A percentile compares a stretch with the other conserved stretches of the same genome.
phyloP scores from a whole-genome alignment of 2,113 vertebrate genomes.

The Myotis yumanensis region DNA sequence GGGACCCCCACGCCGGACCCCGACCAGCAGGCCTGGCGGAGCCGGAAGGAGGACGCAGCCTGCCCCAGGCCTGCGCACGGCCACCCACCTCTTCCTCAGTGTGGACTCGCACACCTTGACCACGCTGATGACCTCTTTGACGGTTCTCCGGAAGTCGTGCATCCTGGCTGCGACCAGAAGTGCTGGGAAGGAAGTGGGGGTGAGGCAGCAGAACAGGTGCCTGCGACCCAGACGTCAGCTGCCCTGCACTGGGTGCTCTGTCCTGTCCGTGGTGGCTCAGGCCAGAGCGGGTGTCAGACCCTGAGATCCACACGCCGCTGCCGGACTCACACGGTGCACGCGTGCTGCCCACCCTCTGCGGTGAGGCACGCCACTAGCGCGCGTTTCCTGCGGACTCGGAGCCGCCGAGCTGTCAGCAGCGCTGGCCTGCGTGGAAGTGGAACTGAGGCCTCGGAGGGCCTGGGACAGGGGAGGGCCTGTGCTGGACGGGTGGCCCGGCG shows the following conservation, averaged over 20 bases:
- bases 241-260: no score
- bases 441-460: rapidly evolving
- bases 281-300: no score
- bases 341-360: rapidly evolving
- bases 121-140: conserved; percentile 94
- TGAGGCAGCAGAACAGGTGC: rapidly evolving
- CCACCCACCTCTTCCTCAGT: conserved; percentile 91
- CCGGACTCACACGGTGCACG: rapidly evolving
- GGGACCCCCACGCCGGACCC: background rate
- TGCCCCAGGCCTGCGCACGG: rapidly evolving
- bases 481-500: rapidly evolving
- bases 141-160: conserved; percentile 95
- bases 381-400: no score
- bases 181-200: conserved; percentile 81
- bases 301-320: rapidly evolving
- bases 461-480: rapidly evolving
- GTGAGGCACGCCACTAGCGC: rapidly evolving
- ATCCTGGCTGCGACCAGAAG: conserved; percentile 95
- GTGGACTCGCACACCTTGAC: conserved; percentile 98
- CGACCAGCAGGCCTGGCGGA: background rate
- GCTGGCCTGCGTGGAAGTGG: rapidly evolving
- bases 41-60: rapidly evolving
- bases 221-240: rapidly evolving
- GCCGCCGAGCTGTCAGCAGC: background rate
- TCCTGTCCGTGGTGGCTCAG: no score